Evolutionary conservation across 2,113 vertebrate genomes (phyloP).

Genomic region (Psophia crepitans): DNA sequence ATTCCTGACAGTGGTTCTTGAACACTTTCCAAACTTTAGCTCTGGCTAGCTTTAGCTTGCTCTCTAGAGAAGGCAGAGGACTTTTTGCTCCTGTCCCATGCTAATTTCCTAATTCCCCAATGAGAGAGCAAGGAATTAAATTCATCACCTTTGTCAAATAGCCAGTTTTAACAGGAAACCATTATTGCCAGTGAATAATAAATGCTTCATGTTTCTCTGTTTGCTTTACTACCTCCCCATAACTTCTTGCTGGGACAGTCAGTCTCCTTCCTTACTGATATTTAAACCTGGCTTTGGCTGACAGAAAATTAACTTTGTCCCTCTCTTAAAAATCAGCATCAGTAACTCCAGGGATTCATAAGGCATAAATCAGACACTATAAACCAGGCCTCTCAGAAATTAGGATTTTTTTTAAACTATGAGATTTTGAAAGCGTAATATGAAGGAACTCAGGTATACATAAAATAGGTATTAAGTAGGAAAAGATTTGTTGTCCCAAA

Average conservation of each 20-base stretch:
- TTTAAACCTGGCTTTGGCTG: not conserved
- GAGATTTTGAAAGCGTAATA: not conserved
- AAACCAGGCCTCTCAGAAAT: not conserved
- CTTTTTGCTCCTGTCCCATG: slow-evolving; percentile 4
- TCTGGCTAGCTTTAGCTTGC: not conserved
- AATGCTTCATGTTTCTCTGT: slow-evolving; percentile 24
- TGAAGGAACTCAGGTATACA: not conserved
- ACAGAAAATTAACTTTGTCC: not conserved
- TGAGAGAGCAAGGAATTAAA: slow-evolving; percentile 22
- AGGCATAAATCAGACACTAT: not conserved
- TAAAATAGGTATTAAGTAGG: not conserved
- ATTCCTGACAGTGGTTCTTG: slow-evolving; percentile 1
- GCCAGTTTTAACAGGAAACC: slow-evolving; percentile 58
- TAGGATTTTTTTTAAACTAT: not conserved
- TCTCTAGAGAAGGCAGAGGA: not conserved
- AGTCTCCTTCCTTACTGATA: not conserved
- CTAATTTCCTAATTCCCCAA: not conserved
- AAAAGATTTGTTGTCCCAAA: not conserved
- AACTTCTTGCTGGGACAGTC: slow-evolving; percentile 27
- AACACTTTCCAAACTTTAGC: not conserved
- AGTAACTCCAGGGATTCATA: not conserved
- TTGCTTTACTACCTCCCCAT: not conserved
- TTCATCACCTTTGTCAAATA: slow-evolving; percentile 32
- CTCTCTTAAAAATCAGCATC: not conserved
- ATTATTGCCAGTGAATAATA: slow-evolving; percentile 47